These are phyloP conservation scores for Phenganax subtilis DNA, from an alignment of 92 coral and sea anemone species.

Conservation along the genomic window DNA sequence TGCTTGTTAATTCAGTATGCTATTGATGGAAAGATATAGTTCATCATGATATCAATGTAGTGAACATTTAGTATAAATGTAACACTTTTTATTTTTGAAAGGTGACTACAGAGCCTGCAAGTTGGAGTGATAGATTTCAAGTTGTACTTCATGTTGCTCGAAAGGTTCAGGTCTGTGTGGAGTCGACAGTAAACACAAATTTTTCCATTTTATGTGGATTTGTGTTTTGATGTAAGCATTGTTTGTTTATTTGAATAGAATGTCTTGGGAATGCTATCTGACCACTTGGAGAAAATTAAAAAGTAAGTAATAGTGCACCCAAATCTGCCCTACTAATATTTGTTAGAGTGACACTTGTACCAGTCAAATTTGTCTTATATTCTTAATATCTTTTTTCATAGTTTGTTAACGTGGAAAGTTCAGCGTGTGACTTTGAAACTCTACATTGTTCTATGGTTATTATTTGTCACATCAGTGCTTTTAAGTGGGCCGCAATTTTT, in stretches of 20 bases:
- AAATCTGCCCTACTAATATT: background rate
- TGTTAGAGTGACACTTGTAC: background rate
- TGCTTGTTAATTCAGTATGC: background rate
- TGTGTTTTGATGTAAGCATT: background rate
- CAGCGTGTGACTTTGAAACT: slow-evolving; percentile 60
- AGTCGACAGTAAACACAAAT: background rate
- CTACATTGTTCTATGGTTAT: slow-evolving; percentile 50
- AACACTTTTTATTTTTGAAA: slow-evolving; percentile 11
- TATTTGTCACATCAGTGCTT: slow-evolving; percentile 57
- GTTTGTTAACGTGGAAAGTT: slow-evolving; percentile 85
- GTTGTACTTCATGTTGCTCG: slow-evolving; percentile 94
- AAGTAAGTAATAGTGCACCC: slow-evolving; percentile 55
- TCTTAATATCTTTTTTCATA: slow-evolving; percentile 8
- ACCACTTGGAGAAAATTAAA: slow-evolving; percentile 73
- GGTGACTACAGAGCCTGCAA: slow-evolving; percentile 60
- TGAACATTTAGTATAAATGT: background rate
- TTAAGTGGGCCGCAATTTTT: slow-evolving; percentile 71
- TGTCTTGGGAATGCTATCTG: slow-evolving; percentile 66
- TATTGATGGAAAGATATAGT: background rate
- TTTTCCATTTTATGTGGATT: background rate
- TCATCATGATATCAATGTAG: background rate
- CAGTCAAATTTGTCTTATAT: background rate
- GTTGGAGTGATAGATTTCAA: slow-evolving; percentile 98
- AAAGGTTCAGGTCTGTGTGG: slow-evolving; percentile 71
- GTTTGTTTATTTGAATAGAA: slow-evolving; percentile 45